Evolutionary conservation across 2,113 vertebrate genomes (phyloP), one percentile per base, ranked within the genome.

Genomic region (Gasterosteus aculeatus): DNA sequence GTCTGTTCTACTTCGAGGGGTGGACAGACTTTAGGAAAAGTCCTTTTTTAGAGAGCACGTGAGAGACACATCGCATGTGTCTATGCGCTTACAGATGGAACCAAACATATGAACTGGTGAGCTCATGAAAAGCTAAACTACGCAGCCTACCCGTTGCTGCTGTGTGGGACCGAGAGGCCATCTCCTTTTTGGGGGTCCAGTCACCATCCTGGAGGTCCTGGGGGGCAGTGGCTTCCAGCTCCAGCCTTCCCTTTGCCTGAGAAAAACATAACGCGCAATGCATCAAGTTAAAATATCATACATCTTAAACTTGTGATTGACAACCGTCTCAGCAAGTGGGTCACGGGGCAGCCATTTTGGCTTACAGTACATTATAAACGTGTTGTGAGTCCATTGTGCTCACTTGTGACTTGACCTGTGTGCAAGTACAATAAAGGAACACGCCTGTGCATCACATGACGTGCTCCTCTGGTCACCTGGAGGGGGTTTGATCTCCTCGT

Each of bases 161-260:
- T 15, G 93, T 88, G 26, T 54, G 15, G 14, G 29, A 15, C 8
- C 12, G 31, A 16, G 67, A 47, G 59, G 22, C 69, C 75, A 42
- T 7, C 9, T 91, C 92, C 83, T 94, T 95, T 82, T 95, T 94
- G 57, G 95, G 89, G 15, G 94, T 94, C 84, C 93, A 94, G 14
- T 94, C 84, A 83, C 94, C 95, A 94, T 97, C 95, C 94, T 92
- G 80, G 94, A 91, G 85, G 35, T 95, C 96, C 82, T 95, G 94
- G 46, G 95, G 94, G 58, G 95, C 95, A 12, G 91, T 84, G 82
- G 93, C 92, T 80, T 96, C 96, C 53, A 96, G 92, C 86, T 98
- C 96, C 93, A 98, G 93, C 76, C 95, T 95, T 90, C 95, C 91
- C 81, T 97, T 96, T 68, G 94, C 95, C 96, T 97, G 84, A 35